Percentiles rank a stretch among this genome's conserved stretches.
Conservation (phyloP, 2,113 vertebrate genomes). For the Azemiops feae region DNA sequence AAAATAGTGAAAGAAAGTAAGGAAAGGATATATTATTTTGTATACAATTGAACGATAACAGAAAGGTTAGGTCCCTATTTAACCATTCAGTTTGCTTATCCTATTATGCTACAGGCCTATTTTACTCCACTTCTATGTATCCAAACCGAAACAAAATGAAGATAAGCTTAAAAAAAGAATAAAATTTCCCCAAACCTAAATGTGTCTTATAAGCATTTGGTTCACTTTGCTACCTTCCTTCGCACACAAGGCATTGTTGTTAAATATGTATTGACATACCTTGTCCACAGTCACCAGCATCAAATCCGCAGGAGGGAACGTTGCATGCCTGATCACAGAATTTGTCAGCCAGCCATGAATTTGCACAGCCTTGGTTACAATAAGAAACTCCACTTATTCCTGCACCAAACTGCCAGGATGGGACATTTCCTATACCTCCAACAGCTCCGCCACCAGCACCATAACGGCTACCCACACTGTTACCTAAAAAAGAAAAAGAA, state of each 20-base stretch:
- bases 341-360: conserved; percentile 97
- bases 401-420: conserved; percentile 87
- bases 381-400: conserved; percentile 84
- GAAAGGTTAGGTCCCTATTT: background rate
- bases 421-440: conserved; percentile 72
- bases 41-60: background rate
- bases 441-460: conserved; percentile 72
- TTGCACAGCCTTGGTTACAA: conserved; percentile 96
- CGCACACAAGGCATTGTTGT: background rate
- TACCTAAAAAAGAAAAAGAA: conserved; percentile 66
- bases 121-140: background rate
- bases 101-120: background rate
- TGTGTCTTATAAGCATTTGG: too few species aligned
- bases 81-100: background rate
- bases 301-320: conserved; percentile 88
- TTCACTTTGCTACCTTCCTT: background rate
- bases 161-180: background rate
- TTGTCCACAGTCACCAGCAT: conserved; percentile 95
- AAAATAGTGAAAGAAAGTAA: background rate
- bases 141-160: background rate
- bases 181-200: background rate
- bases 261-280: conserved; percentile 67
- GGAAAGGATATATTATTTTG: background rate
- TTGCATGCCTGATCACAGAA: conserved; percentile 99
- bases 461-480: conserved; percentile 75